Evolutionary conservation across 2,113 vertebrate species (phyloP).

Genomic region (Grantiella picta): DNA sequence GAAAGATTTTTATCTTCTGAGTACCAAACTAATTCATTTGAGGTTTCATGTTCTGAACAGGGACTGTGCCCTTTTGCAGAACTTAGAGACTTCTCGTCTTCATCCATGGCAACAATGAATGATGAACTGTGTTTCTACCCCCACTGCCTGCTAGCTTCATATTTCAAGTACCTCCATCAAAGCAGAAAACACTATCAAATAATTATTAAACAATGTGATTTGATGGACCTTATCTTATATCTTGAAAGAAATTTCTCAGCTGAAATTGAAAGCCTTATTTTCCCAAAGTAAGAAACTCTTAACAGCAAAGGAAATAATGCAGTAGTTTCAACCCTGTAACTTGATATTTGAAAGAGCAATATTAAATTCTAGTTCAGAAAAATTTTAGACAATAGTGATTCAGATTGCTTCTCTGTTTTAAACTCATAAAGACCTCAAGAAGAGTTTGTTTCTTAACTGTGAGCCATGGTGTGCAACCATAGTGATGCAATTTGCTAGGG

Average conservation of each 20-base stretch:
- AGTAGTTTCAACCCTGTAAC: not conserved
- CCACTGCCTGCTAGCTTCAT: not conserved
- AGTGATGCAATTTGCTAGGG: not conserved
- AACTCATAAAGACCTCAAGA: not conserved
- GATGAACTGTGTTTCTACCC: not conserved
- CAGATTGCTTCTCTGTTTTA: not conserved
- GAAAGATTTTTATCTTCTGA: not conserved
- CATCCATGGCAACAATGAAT: not conserved
- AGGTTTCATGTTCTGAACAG: not conserved
- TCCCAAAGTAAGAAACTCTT: not conserved
- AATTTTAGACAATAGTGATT: not conserved
- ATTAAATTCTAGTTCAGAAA: slow-evolving; percentile 4
- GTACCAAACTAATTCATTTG: not conserved
- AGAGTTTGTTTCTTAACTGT: not conserved
- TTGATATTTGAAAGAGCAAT: not conserved
- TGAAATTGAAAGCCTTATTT: slow-evolving; percentile 4
- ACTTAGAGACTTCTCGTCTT: not conserved
- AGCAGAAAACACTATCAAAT: not conserved
- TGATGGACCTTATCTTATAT: not conserved
- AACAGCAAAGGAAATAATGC: not conserved
- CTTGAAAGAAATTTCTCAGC: not conserved
- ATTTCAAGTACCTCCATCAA: not conserved
- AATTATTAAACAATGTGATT: not conserved
- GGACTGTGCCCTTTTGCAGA: not conserved
- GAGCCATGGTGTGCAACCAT: not conserved